Conservation (phyloP, 2,888 invertebrate species). For the Notodonta ziczac region DNA sequence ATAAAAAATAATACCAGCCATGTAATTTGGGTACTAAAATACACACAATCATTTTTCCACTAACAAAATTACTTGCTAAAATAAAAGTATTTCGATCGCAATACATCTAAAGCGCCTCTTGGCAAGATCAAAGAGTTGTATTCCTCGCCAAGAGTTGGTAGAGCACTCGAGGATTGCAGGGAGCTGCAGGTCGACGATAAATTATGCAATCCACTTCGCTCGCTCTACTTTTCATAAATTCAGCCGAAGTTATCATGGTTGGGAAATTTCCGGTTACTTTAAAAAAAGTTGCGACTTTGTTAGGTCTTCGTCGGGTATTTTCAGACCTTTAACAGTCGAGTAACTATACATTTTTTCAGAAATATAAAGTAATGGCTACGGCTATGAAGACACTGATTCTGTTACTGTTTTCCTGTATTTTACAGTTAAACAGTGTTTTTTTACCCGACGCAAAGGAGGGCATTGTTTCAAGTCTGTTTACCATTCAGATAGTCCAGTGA, state of each 20-base stretch:
- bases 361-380: too few species aligned
- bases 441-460: too few species aligned
- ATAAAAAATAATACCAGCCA: too few species aligned
- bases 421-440: too few species aligned
- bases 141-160: constrained; percentile 19
- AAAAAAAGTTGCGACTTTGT: background rate
- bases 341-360: too few species aligned
- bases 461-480: too few species aligned
- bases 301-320: too few species aligned
- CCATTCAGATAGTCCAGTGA: too few species aligned
- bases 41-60: background rate
- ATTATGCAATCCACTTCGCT: constrained; percentile 31
- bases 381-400: too few species aligned
- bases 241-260: background rate
- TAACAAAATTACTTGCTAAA: background rate
- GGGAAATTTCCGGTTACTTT: constrained; percentile 7
- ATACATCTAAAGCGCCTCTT: constrained; percentile 18
- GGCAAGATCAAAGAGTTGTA: constrained; percentile 26
- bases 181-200: constrained; percentile 32
- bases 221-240: constrained; percentile 24
- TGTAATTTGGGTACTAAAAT: too few species aligned
- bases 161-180: constrained; percentile 24
- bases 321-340: too few species aligned
- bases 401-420: too few species aligned
- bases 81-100: background rate